These are phyloP conservation scores for Drosophila parabipectinata DNA, from an alignment of 1,140 invertebrate genomes.

Conservation along the genomic window DNA sequence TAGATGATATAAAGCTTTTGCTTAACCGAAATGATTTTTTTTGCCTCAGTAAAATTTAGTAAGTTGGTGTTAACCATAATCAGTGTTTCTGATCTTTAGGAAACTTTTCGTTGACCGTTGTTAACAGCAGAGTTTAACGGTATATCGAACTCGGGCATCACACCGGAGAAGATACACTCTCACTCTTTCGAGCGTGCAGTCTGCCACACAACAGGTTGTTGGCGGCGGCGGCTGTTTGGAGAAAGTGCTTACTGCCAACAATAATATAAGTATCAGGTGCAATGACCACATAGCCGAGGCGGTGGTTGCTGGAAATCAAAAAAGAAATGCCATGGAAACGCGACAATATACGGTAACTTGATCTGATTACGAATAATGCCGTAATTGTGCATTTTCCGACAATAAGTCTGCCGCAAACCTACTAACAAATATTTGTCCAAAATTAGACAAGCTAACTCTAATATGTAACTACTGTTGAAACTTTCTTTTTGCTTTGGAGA, in stretches of 20 bases:
- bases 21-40: background rate
- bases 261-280: conserved; percentile 30
- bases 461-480: conserved; percentile 13
- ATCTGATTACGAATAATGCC: conserved; percentile 28
- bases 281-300: conserved; percentile 34
- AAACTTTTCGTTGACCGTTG: conserved; percentile 14
- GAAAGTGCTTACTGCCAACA: conserved; percentile 44
- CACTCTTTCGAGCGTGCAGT: conserved; percentile 31
- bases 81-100: background rate
- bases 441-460: conserved; percentile 32
- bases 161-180: conserved; percentile 36
- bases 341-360: conserved; percentile 21
- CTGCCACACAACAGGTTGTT: conserved; percentile 37
- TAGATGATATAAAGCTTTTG: background rate
- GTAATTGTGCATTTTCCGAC: conserved; percentile 20
- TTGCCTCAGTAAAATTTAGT: background rate
- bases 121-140: conserved; percentile 13
- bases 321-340: conserved; percentile 34
- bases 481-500: conserved; percentile 26
- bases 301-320: conserved; percentile 30
- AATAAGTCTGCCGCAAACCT: background rate
- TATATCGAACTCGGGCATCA: conserved; percentile 27
- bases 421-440: conserved; percentile 15
- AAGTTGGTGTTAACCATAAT: background rate
- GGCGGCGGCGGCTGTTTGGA: conserved; percentile 26